phyloP scores from a whole-genome alignment of 1,140 invertebrate species.

The Archivesica marissinica region DNA sequence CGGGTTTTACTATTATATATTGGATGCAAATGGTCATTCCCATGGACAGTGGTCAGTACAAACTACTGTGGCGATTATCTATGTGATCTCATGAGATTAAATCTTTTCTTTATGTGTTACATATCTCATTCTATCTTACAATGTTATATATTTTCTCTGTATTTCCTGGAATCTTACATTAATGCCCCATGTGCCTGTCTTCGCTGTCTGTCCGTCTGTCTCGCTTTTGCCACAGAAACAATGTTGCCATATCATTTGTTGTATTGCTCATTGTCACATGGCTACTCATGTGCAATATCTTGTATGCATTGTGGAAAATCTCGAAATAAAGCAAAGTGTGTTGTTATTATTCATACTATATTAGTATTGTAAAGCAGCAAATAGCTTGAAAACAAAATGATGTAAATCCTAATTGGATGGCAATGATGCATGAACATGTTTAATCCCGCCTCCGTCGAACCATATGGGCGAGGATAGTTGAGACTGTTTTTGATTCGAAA shows the following conservation, averaged over 20 bases:
- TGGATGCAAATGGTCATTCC: not conserved
- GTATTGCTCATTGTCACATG: too few relatives aligned
- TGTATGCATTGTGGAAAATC: too few relatives aligned
- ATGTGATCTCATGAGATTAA: constrained; percentile 22
- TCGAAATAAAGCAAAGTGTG: too few relatives aligned
- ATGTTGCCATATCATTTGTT: not conserved
- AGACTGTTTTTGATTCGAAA: too few relatives aligned
- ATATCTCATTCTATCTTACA: not conserved
- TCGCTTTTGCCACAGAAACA: not conserved
- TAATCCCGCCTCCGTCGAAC: too few relatives aligned
- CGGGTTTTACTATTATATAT: not conserved
- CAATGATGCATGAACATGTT: too few relatives aligned
- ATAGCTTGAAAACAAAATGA: too few relatives aligned
- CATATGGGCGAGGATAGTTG: too few relatives aligned
- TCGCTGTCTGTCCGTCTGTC: not conserved
- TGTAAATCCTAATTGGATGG: too few relatives aligned
- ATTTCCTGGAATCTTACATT: constrained; percentile 9
- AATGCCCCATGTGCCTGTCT: constrained; percentile 36
- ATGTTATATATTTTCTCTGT: constrained; percentile 2
- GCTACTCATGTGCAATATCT: too few relatives aligned
- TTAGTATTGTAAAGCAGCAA: too few relatives aligned
- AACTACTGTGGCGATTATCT: not conserved
- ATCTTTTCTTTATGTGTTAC: not conserved
- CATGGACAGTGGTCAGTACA: not conserved
- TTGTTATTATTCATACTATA: too few relatives aligned